phyloP scores from a whole-genome alignment of 2,797 vertebrate species.

The Aplochiton taeniatus region DNA sequence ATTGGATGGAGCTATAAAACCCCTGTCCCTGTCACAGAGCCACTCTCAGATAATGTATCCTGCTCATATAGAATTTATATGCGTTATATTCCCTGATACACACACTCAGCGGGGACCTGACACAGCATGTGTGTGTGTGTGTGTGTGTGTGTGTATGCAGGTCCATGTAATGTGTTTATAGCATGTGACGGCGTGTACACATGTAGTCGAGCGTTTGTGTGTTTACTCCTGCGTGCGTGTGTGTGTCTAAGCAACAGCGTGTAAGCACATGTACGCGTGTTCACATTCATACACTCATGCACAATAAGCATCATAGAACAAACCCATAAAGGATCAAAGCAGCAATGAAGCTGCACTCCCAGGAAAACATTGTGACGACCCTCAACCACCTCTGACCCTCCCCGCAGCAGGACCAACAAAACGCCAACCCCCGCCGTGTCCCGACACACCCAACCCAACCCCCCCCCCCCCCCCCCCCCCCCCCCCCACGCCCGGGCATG shows the following conservation, averaged over 20 bases:
- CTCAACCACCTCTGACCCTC: background rate
- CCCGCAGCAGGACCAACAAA: conserved; percentile 12
- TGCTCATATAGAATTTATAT: conserved; percentile 56
- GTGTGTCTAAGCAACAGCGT: background rate
- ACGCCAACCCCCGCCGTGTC: too few species aligned
- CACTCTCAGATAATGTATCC: conserved; percentile 48
- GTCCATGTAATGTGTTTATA: background rate
- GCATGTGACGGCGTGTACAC: background rate
- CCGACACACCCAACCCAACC: background rate
- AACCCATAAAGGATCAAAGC: conserved; percentile 28
- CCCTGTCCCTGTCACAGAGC: conserved; percentile 34
- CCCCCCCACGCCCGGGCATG: conserved; percentile 13
- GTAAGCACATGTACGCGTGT: background rate
- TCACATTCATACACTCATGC: background rate
- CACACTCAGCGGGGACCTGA: conserved; percentile 2
- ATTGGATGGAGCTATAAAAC: conserved; percentile 52
- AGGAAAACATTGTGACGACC: background rate
- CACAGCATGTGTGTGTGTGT: conserved; percentile 3
- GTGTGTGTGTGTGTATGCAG: conserved; percentile 2
- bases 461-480: background rate
- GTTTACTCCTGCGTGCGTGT: background rate
- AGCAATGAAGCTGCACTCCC: conserved; percentile 7
- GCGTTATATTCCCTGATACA: background rate
- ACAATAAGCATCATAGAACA: conserved; percentile 8
- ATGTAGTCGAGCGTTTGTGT: background rate